phyloP scores from a whole-genome alignment of 2,888 invertebrate genomes.

The Lasioglossum calceatum region DNA sequence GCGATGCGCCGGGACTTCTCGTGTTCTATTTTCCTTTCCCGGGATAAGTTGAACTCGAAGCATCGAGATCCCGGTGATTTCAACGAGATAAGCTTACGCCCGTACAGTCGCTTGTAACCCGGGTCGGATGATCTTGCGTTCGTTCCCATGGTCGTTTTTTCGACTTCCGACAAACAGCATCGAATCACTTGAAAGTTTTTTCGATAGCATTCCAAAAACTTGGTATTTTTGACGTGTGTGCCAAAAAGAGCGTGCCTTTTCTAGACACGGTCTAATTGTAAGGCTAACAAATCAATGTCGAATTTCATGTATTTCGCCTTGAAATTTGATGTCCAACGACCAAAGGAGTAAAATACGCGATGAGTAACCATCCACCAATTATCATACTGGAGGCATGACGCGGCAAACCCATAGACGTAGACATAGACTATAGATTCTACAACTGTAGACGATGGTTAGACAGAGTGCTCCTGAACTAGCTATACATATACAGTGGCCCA shows the following conservation, averaged over 20 bases:
- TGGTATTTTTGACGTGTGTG: no score
- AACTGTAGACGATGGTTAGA: background rate
- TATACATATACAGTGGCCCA: background rate
- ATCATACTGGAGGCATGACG: background rate
- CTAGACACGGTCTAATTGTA: no score
- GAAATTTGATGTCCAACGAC: background rate
- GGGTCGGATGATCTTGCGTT: background rate
- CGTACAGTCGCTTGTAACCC: background rate
- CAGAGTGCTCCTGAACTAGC: background rate
- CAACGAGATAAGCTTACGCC: background rate
- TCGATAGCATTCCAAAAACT: no score
- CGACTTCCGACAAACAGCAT: background rate
- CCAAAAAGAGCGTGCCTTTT: no score
- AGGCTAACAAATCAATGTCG: conserved; percentile 5
- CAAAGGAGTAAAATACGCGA: background rate
- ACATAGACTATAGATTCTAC: background rate
- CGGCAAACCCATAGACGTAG: background rate
- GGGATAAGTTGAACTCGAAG: background rate
- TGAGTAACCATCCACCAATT: conserved; percentile 17
- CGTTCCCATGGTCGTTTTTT: conserved; percentile 35
- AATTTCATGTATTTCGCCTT: conserved; percentile 16
- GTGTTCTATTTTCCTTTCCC: no score
- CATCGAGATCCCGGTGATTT: background rate
- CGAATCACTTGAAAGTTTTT: no score
- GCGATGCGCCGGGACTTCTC: no score